Conservation (phyloP, 1,140 invertebrate species). For the Diuraphis noxia region DNA sequence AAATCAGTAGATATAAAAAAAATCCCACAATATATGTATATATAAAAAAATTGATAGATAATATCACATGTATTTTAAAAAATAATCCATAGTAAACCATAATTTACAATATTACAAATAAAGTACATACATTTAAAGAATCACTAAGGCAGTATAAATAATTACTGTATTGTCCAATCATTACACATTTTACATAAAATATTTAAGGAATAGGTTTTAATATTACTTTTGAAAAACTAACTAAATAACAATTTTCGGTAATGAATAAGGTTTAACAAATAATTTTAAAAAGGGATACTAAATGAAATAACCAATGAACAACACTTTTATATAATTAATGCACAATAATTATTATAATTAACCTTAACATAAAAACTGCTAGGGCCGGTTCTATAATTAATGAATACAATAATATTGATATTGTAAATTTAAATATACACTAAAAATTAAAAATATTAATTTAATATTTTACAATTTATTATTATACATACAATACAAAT, state of each 20-base stretch:
- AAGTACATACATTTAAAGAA: background rate
- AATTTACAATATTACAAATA: background rate
- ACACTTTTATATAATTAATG: background rate
- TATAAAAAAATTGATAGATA: conserved; percentile 4
- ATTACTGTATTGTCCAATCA: background rate
- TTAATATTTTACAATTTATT: conserved; percentile 12
- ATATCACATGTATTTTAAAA: conserved; percentile 26
- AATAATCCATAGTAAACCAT: background rate
- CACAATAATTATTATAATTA: background rate
- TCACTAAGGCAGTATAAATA: background rate
- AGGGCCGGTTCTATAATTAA: background rate
- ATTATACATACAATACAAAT: conserved; percentile 28
- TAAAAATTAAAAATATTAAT: background rate
- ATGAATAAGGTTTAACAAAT: background rate
- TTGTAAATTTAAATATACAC: background rate
- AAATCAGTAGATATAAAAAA: background rate
- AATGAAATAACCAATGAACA: background rate
- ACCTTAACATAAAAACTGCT: conserved; percentile 1
- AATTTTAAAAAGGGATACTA: background rate
- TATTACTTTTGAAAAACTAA: background rate
- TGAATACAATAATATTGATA: background rate
- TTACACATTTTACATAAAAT: background rate
- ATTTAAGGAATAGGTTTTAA: background rate
- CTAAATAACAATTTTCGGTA: background rate
- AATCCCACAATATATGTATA: background rate